These are phyloP conservation scores for Rhineura floridana DNA, from an alignment of 2,113 vertebrate species.

Conservation along the genomic window DNA sequence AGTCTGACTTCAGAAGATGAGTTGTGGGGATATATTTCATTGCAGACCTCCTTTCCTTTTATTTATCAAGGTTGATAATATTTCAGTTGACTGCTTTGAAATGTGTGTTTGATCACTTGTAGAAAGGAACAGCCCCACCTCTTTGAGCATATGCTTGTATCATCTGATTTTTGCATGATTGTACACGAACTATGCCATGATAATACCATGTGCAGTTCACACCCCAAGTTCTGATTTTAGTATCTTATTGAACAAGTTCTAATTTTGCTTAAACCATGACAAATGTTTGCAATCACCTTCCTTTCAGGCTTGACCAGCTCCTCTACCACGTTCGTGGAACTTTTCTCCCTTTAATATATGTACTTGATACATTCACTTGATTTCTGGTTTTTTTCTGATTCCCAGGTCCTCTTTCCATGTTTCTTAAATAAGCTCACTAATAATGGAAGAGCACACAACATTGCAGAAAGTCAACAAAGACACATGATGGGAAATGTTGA, in stretches of 20 bases:
- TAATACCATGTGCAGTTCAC: background rate
- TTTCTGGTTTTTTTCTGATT: background rate
- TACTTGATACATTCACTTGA: background rate
- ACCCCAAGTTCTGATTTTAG: background rate
- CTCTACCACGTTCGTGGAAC: background rate
- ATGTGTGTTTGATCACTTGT: background rate
- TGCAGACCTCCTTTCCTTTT: background rate
- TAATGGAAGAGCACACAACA: background rate
- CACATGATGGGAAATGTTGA: background rate
- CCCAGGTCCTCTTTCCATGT: background rate
- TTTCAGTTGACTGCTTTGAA: background rate
- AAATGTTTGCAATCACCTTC: background rate
- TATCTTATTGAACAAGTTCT: background rate
- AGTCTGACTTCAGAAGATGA: background rate
- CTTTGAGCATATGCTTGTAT: background rate
- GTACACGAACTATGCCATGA: background rate
- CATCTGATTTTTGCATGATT: background rate
- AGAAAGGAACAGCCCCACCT: background rate
- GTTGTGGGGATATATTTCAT: background rate
- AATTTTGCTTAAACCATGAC: background rate
- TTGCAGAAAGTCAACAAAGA: background rate
- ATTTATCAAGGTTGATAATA: background rate
- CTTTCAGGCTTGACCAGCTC: background rate
- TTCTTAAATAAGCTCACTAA: background rate
- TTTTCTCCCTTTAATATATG: background rate